These are phyloP conservation scores for Lampris incognitus DNA, from an alignment of 2,113 vertebrate species.

Conservation along the genomic window DNA sequence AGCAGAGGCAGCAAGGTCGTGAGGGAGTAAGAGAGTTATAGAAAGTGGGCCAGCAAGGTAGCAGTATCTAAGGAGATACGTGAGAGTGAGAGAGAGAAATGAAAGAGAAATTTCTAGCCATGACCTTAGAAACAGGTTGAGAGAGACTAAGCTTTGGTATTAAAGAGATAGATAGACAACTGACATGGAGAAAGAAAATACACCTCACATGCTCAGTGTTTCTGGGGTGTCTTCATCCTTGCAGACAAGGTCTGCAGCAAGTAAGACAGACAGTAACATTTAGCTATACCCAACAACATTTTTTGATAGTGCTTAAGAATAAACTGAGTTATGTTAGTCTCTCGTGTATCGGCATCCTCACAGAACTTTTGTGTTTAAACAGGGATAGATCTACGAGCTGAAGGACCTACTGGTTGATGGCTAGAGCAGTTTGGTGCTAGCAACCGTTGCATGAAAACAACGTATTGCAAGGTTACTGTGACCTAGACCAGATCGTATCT, in stretches of 20 bases:
- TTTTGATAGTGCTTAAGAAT: too few relatives aligned
- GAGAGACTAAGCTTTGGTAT: not conserved
- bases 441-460: slow-evolving; percentile 24
- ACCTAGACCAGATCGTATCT: slow-evolving; percentile 12
- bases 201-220: not conserved
- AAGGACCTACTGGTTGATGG: slow-evolving; percentile 12
- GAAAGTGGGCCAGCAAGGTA: not conserved
- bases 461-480: slow-evolving; percentile 17
- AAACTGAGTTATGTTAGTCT: not conserved
- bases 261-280: slow-evolving; percentile 10
- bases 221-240: slow-evolving; percentile 7
- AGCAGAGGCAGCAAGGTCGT: slow-evolving; percentile 14
- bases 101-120: slow-evolving; percentile 19
- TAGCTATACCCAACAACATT: too few relatives aligned
- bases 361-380: not conserved
- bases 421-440: slow-evolving; percentile 22
- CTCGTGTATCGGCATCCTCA: too few relatives aligned
- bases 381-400: not conserved
- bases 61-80: slow-evolving; percentile 10
- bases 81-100: not conserved
- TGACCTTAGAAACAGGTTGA: slow-evolving; percentile 24
- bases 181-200: slow-evolving; percentile 28
- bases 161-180: slow-evolving; percentile 13
- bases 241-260: slow-evolving; percentile 12
- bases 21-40: slow-evolving; percentile 28